Conservation (phyloP, 1,140 invertebrate species). For the Maniola jurtina region DNA sequence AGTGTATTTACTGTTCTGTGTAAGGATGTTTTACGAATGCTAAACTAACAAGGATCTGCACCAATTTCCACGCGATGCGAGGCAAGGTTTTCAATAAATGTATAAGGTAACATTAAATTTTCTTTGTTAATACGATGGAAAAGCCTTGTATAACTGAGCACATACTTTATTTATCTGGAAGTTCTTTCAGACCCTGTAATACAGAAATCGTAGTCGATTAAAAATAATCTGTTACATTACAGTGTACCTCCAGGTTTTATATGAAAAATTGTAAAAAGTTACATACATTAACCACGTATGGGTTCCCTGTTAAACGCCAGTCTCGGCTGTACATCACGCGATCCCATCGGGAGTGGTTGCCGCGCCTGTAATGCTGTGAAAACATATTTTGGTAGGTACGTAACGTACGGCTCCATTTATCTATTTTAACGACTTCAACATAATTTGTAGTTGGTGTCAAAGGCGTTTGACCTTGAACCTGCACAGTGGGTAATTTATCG, state of each 20-base stretch:
- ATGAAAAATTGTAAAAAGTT: not conserved
- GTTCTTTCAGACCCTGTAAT: conserved; percentile 7
- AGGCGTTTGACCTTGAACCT: no score
- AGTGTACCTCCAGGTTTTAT: not conserved
- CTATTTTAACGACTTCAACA: not conserved
- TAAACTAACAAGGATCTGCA: no score
- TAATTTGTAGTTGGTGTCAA: not conserved
- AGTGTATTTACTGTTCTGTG: no score
- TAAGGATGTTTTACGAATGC: no score
- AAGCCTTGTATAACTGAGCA: not conserved
- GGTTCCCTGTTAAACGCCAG: conserved; percentile 9
- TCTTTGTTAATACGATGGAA: not conserved
- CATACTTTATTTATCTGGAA: conserved; percentile 13
- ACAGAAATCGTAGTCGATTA: not conserved
- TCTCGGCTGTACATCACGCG: conserved; percentile 17
- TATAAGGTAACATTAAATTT: not conserved
- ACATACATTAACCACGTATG: conserved; percentile 20
- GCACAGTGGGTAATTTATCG: no score
- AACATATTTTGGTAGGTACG: not conserved
- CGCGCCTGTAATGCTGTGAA: conserved; percentile 19
- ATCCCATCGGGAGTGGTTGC: conserved; percentile 11
- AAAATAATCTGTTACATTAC: not conserved
- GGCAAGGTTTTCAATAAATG: not conserved
- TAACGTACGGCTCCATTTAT: no score
- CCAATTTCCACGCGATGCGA: no score